Evolutionary conservation across 35 echinoderm and acorn worm genomes (phyloP).

Genomic region (Acanthaster planci): DNA sequence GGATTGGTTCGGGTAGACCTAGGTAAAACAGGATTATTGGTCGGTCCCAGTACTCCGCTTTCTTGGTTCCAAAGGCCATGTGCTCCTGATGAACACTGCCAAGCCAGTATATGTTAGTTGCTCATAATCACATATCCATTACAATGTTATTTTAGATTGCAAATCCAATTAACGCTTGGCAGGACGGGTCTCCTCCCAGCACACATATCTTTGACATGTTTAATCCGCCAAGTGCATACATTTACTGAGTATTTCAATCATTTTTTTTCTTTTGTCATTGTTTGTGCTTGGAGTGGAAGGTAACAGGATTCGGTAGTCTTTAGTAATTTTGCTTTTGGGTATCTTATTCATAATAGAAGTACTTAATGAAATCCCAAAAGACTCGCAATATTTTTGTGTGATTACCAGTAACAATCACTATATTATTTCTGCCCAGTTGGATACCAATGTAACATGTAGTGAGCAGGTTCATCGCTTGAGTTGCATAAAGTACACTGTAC

Average conservation of each 20-base stretch:
- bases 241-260: background rate
- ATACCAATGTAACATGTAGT: background rate
- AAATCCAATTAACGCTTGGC: slow-evolving; percentile 9
- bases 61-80: background rate
- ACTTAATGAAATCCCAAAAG: background rate
- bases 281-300: background rate
- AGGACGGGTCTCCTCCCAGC: background rate
- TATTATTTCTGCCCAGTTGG: slow-evolving; percentile 20
- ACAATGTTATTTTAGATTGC: slow-evolving; percentile 15
- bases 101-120: background rate
- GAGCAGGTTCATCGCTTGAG: background rate
- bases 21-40: slow-evolving; percentile 15
- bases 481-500: slow-evolving; percentile 19
- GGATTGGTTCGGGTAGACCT: slow-evolving; percentile 4
- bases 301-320: slow-evolving; percentile 25
- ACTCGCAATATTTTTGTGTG: slow-evolving; percentile 3
- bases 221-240: slow-evolving; percentile 9
- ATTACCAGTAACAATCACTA: background rate
- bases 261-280: background rate
- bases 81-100: background rate
- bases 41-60: background rate
- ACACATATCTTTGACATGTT: background rate
- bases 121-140: slow-evolving; percentile 29
- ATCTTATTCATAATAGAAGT: background rate
- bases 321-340: background rate